Conservation (phyloP, 2,797 vertebrate species). For the Gymnopithys bicolor region DNA sequence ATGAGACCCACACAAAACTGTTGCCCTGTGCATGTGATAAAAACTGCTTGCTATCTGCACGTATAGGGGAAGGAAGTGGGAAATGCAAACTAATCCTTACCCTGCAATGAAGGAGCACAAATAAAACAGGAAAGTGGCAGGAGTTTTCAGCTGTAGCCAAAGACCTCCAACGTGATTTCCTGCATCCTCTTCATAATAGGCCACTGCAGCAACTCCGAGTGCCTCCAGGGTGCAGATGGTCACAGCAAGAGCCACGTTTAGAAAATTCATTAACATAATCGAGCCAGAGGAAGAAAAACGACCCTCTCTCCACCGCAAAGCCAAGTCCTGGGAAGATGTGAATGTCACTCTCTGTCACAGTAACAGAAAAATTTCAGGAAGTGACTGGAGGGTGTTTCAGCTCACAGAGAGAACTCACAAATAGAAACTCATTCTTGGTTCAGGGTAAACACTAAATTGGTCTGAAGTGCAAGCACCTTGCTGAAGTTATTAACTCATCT, state of each 20-base stretch:
- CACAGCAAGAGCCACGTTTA: background rate
- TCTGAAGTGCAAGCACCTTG: background rate
- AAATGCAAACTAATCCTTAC: background rate
- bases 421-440: background rate
- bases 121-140: background rate
- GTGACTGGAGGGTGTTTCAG: background rate
- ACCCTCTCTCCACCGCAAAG: background rate
- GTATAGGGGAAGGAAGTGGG: background rate
- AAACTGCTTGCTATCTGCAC: background rate
- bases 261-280: background rate
- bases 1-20: background rate
- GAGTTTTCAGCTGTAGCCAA: background rate
- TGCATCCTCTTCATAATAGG: background rate
- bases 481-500: background rate
- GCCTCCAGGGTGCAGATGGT: background rate
- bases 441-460: background rate
- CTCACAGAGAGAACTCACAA: background rate
- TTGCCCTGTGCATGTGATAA: background rate
- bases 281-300: background rate
- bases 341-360: background rate
- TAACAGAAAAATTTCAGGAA: background rate
- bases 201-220: background rate
- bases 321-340: background rate
- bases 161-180: background rate
- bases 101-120: background rate